phyloP scores from a whole-genome alignment of 1,140 invertebrate genomes.

The Araneus ventricosus region DNA sequence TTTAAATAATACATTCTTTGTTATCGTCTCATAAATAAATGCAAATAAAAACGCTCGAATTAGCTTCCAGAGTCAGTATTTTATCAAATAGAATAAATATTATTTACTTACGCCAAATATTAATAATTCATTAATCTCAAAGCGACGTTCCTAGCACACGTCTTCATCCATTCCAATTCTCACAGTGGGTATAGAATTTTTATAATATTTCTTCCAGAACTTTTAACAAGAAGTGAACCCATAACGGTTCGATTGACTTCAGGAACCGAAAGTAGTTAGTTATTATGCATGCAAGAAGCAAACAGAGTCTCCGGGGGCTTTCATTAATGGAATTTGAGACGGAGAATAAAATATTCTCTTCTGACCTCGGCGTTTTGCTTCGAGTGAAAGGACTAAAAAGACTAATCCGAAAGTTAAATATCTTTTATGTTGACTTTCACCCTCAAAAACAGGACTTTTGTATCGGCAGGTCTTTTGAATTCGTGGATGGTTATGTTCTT shows the following conservation, averaged over 20 bases:
- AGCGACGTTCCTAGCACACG: background rate
- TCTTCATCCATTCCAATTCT: background rate
- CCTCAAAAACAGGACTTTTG: background rate
- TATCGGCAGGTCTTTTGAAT: background rate
- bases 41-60: background rate
- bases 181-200: background rate
- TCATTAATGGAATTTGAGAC: constrained; percentile 18
- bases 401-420: constrained; percentile 15
- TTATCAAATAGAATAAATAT: background rate
- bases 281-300: constrained; percentile 12
- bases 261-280: background rate
- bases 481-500: background rate
- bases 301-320: background rate
- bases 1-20: no score
- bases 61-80: background rate
- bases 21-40: no score
- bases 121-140: constrained; percentile 15
- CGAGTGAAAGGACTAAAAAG: background rate
- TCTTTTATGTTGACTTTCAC: constrained; percentile 13
- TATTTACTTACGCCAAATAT: background rate
- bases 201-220: background rate
- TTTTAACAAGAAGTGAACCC: background rate
- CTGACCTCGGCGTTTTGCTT: background rate
- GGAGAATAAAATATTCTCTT: background rate
- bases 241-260: background rate